Base-by-base conservation (phyloP, 2,888 invertebrate species). In the Caenorhabditis plicata region DNA sequence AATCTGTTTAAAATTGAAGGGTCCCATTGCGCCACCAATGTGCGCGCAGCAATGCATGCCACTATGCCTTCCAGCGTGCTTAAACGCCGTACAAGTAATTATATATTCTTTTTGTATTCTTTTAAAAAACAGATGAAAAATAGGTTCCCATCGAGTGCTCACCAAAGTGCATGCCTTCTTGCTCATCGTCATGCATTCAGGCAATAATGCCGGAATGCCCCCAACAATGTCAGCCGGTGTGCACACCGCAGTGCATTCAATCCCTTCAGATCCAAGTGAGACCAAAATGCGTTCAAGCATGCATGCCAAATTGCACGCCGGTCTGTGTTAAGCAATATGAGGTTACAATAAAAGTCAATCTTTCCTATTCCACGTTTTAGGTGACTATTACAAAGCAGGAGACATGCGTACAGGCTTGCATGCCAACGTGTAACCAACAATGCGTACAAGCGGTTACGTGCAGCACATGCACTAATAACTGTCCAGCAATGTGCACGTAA, bases 381-480 rank as follows among this genome's bases (percentile, higher is more conserved):
- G n/a, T n/a, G n/a, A n/a, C n/a, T n/a, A n/a, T n/a, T n/a, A n/a
- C n/a, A 23, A 53, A 48, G 29, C 46, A 51, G 36, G 60, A 61
- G 27, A 26, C 47, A 5, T 61, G 60, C 23, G 50, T 54, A 11
- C 31, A 42, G 1, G 65, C 68, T 7, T 73, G 73, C 36, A 64
- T 62, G 62, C 58, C 67, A 35, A 36, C 50, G 3, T 61, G 61
- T 20, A 39, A 43, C 0, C 39, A 42, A 13, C 23, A 15, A 1
- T 69, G 69, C 43, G 56, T 69, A 25, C 64, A 69, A 55, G 69
- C 69, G 0, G 66, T 69, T 3, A 69, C 69, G 0, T 69, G 69
- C 42, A 69, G 69, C 53, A 64, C 64, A 11, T 69, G 69, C 45
- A 69, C 66, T 8, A 61, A 61, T 31, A 69, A 66, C 39, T 69